These are phyloP conservation scores for Dasyprocta punctata DNA, from an alignment of 2,113 vertebrate genomes.

Conservation along the genomic window DNA sequence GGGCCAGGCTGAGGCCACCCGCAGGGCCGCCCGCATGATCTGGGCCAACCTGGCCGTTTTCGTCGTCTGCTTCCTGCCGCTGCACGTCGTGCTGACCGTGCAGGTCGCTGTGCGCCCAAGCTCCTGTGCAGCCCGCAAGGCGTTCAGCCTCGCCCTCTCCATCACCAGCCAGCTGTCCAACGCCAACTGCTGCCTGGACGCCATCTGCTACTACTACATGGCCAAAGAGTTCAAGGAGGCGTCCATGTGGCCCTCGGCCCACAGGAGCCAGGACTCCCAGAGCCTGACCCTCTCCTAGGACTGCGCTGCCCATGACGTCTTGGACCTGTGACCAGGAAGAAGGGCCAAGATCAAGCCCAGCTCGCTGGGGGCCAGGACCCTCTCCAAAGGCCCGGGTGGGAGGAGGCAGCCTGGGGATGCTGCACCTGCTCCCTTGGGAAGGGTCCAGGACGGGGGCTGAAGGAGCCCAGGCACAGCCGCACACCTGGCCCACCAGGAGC, in stretches of 20 bases:
- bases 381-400: not conserved
- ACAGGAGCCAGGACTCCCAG: slow-evolving; percentile 66
- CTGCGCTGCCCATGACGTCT: accelerated
- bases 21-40: slow-evolving; percentile 82
- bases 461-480: not conserved
- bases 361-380: not conserved
- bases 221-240: slow-evolving; percentile 85
- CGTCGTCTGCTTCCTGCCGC: slow-evolving; percentile 85
- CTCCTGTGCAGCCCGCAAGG: accelerated
- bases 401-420: accelerated
- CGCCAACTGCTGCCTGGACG: slow-evolving; percentile 88
- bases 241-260: not conserved
- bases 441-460: too few relatives aligned
- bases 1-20: slow-evolving; percentile 53
- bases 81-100: slow-evolving; percentile 71
- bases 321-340: accelerated
- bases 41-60: slow-evolving; percentile 86
- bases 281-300: not conserved
- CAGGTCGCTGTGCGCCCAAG: not conserved
- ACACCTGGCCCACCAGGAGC: too few relatives aligned
- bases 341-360: not conserved
- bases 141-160: not conserved
- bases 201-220: slow-evolving; percentile 88
- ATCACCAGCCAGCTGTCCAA: slow-evolving; percentile 77
- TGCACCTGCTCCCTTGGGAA: not conserved